These are phyloP conservation scores for Crotophaga sulcirostris DNA, from an alignment of 2,113 vertebrate species.

Conservation along the genomic window DNA sequence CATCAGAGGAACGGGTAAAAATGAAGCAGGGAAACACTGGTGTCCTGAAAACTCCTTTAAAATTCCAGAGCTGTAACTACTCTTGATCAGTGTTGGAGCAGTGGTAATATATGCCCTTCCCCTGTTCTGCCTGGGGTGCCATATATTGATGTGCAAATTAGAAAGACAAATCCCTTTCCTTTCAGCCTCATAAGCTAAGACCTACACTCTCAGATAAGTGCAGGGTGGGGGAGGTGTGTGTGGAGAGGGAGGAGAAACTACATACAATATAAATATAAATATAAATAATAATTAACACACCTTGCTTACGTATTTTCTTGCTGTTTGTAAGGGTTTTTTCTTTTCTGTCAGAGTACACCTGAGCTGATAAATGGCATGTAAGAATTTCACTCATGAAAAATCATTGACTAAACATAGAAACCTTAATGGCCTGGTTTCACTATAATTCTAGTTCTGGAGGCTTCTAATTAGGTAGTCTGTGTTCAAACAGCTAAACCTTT, in stretches of 20 bases:
- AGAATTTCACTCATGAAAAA: slow-evolving; percentile 24
- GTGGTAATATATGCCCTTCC: accelerated
- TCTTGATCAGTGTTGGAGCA: not conserved
- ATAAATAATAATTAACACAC: not conserved
- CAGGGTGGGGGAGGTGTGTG: too few species aligned
- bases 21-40: not conserved
- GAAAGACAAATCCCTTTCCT: slow-evolving; percentile 11
- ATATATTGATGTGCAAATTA: slow-evolving; percentile 13
- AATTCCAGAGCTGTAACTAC: not conserved
- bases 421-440: not conserved
- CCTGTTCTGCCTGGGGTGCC: not conserved
- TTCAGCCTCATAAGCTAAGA: not conserved
- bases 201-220: not conserved
- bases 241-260: not conserved
- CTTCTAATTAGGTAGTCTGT: not conserved
- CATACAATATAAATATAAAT: slow-evolving; percentile 1
- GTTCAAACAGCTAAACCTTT: not conserved
- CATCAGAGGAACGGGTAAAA: not conserved
- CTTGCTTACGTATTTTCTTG: slow-evolving; percentile 14
- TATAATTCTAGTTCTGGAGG: not conserved
- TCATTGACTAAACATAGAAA: slow-evolving; percentile 18
- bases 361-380: not conserved
- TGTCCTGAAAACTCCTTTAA: not conserved
- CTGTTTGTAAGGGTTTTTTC: not conserved
- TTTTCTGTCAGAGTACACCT: not conserved